Base-by-base conservation (phyloP, 2,797 vertebrate genomes). In the Poecilia gillii region DNA sequence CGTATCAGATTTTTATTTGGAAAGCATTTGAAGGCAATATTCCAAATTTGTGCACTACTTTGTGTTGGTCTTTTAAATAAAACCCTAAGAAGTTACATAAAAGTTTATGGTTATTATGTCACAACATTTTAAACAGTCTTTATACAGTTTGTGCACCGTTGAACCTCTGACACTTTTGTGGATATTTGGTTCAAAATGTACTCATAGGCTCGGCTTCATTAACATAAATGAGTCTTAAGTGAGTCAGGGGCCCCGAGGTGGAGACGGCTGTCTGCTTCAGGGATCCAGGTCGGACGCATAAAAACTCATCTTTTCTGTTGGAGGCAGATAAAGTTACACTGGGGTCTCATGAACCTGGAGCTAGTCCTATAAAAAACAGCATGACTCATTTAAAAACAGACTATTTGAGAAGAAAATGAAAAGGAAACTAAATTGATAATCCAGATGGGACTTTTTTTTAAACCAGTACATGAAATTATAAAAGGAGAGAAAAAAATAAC, bases 151-250 rank as follows among this genome's bases (percentile, higher is more conserved):
- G 33, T 9, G 9, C 9, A 36, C 33, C 16, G 0, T 36, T 66
- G 16, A 8, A 39, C 18, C 7, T 20, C 33, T 20, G 31, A 66
- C 8, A 20, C 3, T 39, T 39, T 23, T 36, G 18, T 66, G 33
- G 6, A 39, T 66, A 36, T 66, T 64, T 64, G 16, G 16, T 64
- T 36, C 7, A 36, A 64, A 36, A 53, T 74, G 57, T 64, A 73
- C 78, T 76, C 71, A 1, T 74, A 85, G 66, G 76, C 49, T 31
- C 55, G 46, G 59, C 53, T 43, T 90, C 79, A 86, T 93, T 89
- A 91, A 91, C 90, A 87, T 92, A 85, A 87, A 90, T 90, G 86
- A 90, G 88, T 23, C 39, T 57, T 75, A 85, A 82, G 74, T 66
- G 18, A 66, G 31, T 36, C 62, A 39, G 70, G 83, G 64, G 71